phyloP scores from a whole-genome alignment of 2,888 invertebrate genomes.

The Chrysolina oricalcia region DNA sequence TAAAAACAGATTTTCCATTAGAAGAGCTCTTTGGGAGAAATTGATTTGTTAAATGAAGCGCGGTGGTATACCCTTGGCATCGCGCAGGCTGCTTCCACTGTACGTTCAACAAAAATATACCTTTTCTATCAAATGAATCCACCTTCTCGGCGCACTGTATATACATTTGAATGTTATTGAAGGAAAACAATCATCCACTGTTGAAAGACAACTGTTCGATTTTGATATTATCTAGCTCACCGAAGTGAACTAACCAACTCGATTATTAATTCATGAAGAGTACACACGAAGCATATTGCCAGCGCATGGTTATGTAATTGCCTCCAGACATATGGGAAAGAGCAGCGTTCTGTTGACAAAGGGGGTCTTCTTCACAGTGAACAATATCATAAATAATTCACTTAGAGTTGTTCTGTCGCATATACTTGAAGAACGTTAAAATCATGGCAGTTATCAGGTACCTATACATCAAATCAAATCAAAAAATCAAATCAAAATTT shows the following conservation, averaged over 20 bases:
- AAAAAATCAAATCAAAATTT: too few species aligned
- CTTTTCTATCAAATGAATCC: too few species aligned
- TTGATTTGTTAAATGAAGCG: too few species aligned
- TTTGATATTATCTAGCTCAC: slow-evolving; percentile 8
- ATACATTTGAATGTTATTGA: neutral
- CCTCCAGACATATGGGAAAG: neutral
- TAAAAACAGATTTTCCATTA: too few species aligned
- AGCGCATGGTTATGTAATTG: slow-evolving; percentile 5
- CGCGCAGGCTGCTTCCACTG: too few species aligned
- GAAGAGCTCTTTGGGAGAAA: too few species aligned
- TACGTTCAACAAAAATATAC: too few species aligned
- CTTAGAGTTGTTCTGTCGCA: neutral
- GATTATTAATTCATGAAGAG: slow-evolving; percentile 23
- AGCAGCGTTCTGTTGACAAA: neutral
- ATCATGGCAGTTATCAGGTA: too few species aligned
- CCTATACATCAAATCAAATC: too few species aligned
- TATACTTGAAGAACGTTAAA: neutral
- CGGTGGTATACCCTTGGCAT: too few species aligned
- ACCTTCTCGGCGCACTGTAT: neutral
- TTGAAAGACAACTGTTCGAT: slow-evolving; percentile 7
- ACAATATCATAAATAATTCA: neutral
- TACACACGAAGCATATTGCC: slow-evolving; percentile 28
- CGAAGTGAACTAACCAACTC: neutral
- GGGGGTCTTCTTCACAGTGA: slow-evolving; percentile 2
- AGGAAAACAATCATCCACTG: neutral